phyloP scores from a whole-genome alignment of 2,113 vertebrate species.

The Thomomys bottae region DNA sequence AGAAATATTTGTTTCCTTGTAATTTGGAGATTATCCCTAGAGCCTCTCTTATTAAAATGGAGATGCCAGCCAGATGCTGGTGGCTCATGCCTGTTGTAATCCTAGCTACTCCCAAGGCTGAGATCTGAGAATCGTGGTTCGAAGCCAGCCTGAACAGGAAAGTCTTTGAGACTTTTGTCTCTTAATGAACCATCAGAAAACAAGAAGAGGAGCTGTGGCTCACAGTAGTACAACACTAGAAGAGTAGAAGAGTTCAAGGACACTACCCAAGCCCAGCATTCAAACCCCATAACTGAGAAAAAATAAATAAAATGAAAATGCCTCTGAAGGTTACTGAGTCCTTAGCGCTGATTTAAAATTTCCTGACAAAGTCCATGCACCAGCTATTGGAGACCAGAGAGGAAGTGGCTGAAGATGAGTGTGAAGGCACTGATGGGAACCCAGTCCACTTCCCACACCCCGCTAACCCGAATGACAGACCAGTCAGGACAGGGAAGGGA shows the following conservation, averaged over 20 bases:
- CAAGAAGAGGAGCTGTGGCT: no score
- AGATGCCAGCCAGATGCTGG: background rate
- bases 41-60: constrained; percentile 2
- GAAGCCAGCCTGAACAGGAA: no score
- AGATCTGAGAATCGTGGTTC: no score
- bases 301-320: background rate
- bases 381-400: background rate
- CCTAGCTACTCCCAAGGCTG: no score
- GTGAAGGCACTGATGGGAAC: background rate
- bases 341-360: background rate
- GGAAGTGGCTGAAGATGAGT: background rate
- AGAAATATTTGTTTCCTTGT: background rate
- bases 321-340: background rate
- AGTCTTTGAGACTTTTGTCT: no score
- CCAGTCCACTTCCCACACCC: background rate
- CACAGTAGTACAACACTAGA: no score
- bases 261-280: no score
- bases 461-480: background rate
- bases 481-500: background rate
- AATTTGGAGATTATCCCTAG: background rate
- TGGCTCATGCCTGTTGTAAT: no score
- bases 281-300: no score
- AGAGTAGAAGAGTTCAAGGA: no score
- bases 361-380: background rate
- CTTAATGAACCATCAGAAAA: no score